Percentiles rank a stretch among this genome's conserved stretches.
Conservation (phyloP, 2,888 invertebrate species). For the Philereme transversata region DNA sequence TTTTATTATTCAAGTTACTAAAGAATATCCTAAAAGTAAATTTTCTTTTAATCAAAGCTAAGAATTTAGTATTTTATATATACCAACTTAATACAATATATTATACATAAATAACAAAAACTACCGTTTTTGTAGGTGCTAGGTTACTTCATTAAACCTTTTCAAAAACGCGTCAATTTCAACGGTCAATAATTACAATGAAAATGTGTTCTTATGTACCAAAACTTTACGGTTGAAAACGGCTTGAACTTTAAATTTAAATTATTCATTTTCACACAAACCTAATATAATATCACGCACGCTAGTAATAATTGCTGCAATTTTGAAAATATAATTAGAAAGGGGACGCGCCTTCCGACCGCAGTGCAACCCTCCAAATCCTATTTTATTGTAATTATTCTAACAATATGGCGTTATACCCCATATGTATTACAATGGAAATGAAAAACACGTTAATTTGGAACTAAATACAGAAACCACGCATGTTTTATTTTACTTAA, state of each 20-base stretch:
- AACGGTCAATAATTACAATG: not conserved
- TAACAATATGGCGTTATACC: slow-evolving; percentile 38
- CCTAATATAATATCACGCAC: slow-evolving; percentile 23
- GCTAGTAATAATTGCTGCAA: slow-evolving; percentile 35
- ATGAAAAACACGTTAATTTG: slow-evolving; percentile 46
- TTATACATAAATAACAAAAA: no score
- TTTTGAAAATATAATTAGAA: slow-evolving; percentile 33
- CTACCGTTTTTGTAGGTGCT: no score
- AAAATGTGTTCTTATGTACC: not conserved
- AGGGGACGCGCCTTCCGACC: slow-evolving; percentile 35
- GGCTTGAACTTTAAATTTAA: not conserved
- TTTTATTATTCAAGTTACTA: no score
- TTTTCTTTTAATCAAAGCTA: no score
- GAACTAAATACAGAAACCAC: slow-evolving; percentile 11
- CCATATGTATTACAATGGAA: slow-evolving; percentile 36
- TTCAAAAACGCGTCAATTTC: slow-evolving; percentile 6
- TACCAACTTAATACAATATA: no score
- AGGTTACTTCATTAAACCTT: not conserved
- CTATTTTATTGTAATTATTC: slow-evolving; percentile 29
- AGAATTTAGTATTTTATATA: no score
- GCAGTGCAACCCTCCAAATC: slow-evolving; percentile 30
- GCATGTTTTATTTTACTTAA: no score
- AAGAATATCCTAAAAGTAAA: no score
- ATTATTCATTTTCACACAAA: slow-evolving; percentile 26
- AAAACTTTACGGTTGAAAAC: not conserved